A percentile compares a stretch with the other conserved stretches of the same genome.
These are phyloP conservation scores for Bradypodion ventrale DNA, from an alignment of 2,797 vertebrate species.

Conservation along the genomic window DNA sequence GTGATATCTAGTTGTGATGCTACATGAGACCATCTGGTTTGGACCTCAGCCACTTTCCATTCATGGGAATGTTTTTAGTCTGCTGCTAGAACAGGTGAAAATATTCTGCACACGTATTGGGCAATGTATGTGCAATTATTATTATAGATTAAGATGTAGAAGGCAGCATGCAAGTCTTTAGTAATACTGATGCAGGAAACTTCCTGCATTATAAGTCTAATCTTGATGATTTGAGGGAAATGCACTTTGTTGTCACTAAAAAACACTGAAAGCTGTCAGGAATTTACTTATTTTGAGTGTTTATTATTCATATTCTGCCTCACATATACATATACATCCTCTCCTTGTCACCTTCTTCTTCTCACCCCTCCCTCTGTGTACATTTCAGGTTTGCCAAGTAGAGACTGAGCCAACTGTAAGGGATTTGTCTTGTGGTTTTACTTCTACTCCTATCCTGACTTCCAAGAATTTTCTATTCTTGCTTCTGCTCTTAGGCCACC, in stretches of 20 bases:
- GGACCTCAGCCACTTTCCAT: background rate
- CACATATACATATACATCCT: background rate
- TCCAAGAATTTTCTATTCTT: slow-evolving; percentile 66
- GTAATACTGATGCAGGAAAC: background rate
- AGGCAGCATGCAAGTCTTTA: background rate
- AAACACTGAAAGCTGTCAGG: slow-evolving; percentile 19
- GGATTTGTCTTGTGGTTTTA: slow-evolving; percentile 64
- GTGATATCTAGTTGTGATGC: background rate
- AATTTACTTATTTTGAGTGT: slow-evolving; percentile 7
- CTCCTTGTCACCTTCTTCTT: slow-evolving; percentile 8
- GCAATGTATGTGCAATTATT: background rate
- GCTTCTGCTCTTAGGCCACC: slow-evolving; percentile 59
- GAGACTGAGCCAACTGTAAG: slow-evolving; percentile 55
- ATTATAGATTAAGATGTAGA: background rate
- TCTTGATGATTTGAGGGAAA: background rate
- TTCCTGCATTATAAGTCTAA: background rate
- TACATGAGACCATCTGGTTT: background rate
- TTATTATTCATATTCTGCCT: slow-evolving; percentile 13
- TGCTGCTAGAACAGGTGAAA: background rate
- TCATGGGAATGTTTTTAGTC: background rate
- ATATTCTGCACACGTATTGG: background rate
- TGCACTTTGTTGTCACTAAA: background rate
- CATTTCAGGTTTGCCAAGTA: slow-evolving; percentile 56
- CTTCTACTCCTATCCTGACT: slow-evolving; percentile 63
- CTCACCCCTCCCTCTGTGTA: slow-evolving; percentile 31